Evolutionary conservation across 2,888 invertebrate species (phyloP), one percentile per base, ranked within the genome.

Genomic region (Nomada goodeniana): DNA sequence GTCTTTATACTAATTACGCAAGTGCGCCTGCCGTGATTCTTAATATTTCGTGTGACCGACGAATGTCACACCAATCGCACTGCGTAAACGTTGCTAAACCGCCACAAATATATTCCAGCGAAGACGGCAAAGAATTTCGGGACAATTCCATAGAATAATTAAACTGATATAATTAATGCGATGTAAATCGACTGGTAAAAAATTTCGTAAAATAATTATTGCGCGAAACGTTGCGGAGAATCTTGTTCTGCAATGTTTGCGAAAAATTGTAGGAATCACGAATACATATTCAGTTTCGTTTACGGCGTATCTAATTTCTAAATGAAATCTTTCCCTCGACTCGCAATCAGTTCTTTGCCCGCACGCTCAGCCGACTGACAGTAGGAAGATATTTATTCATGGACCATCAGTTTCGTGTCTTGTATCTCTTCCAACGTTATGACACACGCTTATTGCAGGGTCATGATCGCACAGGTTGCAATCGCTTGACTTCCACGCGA

Each of bases 371-470:
- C 11, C 23, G 64, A 74, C 67, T 64, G 69, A 44, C 79, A 69
- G 69, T 75, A 61, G 60, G 60, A 53, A 80, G 70, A 82, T 82
- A 79, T 68, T 80, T 80, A 75, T 82, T 75, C 68, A 72, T 72
- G 76, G 63, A 68, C 75, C 71, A 76, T 80, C 80, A 76, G 67
- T 76, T 82, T 80, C 71, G 64, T 63, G 67, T 68, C 76, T 71
- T 75, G 67, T 80, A 67, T 59, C 63, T 53, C 53, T 63, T 11
- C n/a, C 71, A 67, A 64, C 75, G 80, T 82, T 68, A 70, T 60
- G 70, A 60, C 79, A 72, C 63, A 44, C 63, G 71, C 67, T 76
- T 80, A 80, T 59, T 80, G 82, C 82, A 72, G 80, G 82, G 76
- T 82, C 82, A 76, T 57, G 82, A 80, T 63, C 80, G 44, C 23